Evolutionary conservation across 2,888 invertebrate species (phyloP).

Genomic region (Plebejus argus): DNA sequence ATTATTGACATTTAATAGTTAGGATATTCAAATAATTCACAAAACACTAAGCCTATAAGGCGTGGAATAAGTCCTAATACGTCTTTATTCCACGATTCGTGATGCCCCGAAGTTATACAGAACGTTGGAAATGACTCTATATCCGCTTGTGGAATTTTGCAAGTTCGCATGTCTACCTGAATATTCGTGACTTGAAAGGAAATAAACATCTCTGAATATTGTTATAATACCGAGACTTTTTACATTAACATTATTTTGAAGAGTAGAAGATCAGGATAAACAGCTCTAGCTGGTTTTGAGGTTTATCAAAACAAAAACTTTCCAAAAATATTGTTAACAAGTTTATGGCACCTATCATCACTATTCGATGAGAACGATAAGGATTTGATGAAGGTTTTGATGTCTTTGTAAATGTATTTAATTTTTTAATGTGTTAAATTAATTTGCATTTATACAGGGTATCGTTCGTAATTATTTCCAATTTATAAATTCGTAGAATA

Average conservation of each 20-base stretch:
- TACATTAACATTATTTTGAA: background rate
- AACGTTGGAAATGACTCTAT: background rate
- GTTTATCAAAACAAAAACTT: background rate
- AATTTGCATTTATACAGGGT: background rate
- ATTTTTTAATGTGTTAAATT: background rate
- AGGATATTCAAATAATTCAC: background rate
- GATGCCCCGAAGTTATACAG: background rate
- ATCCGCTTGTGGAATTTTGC: background rate
- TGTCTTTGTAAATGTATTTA: background rate
- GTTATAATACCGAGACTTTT: background rate
- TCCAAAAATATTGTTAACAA: background rate
- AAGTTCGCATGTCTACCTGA: background rate
- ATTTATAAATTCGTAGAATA: conserved; percentile 8
- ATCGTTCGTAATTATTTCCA: background rate
- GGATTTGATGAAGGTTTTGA: background rate
- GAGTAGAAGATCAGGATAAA: background rate
- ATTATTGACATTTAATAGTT: background rate
- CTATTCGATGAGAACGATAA: background rate
- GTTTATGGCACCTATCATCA: background rate
- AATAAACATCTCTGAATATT: background rate
- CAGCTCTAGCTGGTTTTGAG: background rate
- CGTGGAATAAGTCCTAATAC: background rate
- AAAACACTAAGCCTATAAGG: background rate
- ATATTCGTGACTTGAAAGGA: background rate
- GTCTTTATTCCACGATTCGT: background rate